Conservation (phyloP, 2,113 vertebrate genomes). For the Varanus salvator region DNA sequence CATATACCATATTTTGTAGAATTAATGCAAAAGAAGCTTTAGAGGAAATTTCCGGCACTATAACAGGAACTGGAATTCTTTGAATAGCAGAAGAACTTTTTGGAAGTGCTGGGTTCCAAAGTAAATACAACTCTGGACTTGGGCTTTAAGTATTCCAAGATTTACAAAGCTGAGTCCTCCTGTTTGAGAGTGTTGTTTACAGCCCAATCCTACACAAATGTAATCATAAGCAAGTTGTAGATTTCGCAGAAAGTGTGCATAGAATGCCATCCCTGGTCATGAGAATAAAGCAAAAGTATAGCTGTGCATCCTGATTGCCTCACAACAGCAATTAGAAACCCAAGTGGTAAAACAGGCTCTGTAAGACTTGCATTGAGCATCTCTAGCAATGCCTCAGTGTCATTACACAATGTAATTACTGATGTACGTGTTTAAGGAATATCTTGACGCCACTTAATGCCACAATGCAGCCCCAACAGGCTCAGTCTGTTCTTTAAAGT, state of each 20-base stretch:
- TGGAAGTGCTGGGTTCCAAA: background rate
- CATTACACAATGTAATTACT: conserved; percentile 14
- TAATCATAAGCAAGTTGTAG: background rate
- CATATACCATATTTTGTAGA: no score
- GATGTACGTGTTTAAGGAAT: background rate
- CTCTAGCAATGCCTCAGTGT: conserved; percentile 7
- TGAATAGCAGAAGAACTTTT: background rate
- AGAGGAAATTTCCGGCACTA: background rate
- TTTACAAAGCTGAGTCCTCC: background rate
- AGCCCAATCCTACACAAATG: background rate
- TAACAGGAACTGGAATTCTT: background rate
- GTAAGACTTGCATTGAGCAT: background rate
- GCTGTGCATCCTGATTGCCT: background rate
- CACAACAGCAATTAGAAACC: background rate
- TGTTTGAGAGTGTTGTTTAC: background rate
- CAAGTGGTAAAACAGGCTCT: conserved; percentile 17
- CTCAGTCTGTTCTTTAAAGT: background rate
- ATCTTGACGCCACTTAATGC: conserved; percentile 17
- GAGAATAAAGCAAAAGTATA: background rate
- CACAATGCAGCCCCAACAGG: background rate
- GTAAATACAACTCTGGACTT: background rate
- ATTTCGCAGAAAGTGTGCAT: background rate
- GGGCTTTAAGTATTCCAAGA: no score
- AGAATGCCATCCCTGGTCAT: background rate
- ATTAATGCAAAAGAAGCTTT: background rate